phyloP scores from a whole-genome alignment of 2,113 vertebrate genomes.

The Pseudonaja textilis region DNA sequence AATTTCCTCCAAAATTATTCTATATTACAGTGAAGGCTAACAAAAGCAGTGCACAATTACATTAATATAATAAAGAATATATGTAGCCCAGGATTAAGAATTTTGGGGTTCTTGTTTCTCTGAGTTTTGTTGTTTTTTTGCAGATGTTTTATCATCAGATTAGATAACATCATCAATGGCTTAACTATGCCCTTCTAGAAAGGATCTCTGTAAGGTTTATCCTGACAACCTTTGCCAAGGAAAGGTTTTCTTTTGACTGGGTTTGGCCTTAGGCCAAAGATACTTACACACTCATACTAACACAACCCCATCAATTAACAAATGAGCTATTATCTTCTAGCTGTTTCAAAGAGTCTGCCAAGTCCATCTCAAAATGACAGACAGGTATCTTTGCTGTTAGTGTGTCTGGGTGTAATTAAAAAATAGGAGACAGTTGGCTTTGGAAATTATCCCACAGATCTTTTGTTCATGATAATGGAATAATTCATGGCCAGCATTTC shows the following conservation, averaged over 20 bases:
- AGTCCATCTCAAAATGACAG: constrained; percentile 18
- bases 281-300: neutral
- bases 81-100: neutral
- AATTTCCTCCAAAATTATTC: neutral
- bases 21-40: neutral
- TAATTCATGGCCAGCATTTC: constrained; percentile 15
- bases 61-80: neutral
- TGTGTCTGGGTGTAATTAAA: neutral
- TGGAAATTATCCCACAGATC: neutral
- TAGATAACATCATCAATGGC: neutral
- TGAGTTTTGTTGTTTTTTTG: neutral
- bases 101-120: neutral
- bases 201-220: neutral
- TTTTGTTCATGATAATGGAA: constrained; percentile 20
- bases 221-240: neutral
- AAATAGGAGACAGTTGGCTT: constrained; percentile 5
- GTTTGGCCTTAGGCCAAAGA: neutral
- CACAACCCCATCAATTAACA: fast-evolving
- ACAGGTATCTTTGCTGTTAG: neutral
- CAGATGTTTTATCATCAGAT: neutral
- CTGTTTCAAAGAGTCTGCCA: neutral
- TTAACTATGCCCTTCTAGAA: neutral
- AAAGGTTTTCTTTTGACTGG: neutral
- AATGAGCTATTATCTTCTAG: neutral
- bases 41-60: neutral